A percentile compares a stretch with the other conserved stretches of the same genome.
phyloP scores from a whole-genome alignment of 2,888 invertebrate genomes.

The Nomada fabriciana region DNA sequence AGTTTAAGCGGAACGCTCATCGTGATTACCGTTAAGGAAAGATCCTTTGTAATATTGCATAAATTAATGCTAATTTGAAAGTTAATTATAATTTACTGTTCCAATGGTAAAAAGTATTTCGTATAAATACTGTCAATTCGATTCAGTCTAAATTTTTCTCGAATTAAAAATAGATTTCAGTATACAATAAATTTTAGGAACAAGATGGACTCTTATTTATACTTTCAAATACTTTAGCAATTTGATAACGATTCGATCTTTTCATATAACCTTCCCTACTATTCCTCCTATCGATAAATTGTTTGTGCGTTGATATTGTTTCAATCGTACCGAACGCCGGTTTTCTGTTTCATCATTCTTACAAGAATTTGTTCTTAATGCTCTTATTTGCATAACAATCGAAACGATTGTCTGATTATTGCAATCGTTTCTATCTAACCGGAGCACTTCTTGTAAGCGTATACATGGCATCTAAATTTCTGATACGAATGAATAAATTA shows the following conservation, averaged over 20 bases:
- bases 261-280: slow-evolving; percentile 43
- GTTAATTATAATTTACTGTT: slow-evolving; percentile 21
- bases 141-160: slow-evolving; percentile 38
- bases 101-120: slow-evolving; percentile 28
- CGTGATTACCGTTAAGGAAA: no score
- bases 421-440: slow-evolving; percentile 38
- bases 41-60: no score
- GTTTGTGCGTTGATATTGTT: slow-evolving; percentile 35
- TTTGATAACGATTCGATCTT: slow-evolving; percentile 25
- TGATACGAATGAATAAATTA: slow-evolving; percentile 38
- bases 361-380: slow-evolving; percentile 15
- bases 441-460: slow-evolving; percentile 37
- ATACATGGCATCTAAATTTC: slow-evolving; percentile 38
- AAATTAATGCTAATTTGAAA: slow-evolving; percentile 1
- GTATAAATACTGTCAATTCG: slow-evolving; percentile 59
- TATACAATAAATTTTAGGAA: slow-evolving; percentile 33
- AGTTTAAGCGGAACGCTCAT: not conserved
- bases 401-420: not conserved
- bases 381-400: slow-evolving; percentile 10
- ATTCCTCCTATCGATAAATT: slow-evolving; percentile 13
- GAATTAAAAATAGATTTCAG: slow-evolving; percentile 28
- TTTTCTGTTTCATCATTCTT: not conserved
- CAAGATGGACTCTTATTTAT: slow-evolving; percentile 25
- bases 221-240: slow-evolving; percentile 27
- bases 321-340: slow-evolving; percentile 22